Conservation (phyloP, 92 coral and sea anemone species). For the Desmophyllum pertusum region DNA sequence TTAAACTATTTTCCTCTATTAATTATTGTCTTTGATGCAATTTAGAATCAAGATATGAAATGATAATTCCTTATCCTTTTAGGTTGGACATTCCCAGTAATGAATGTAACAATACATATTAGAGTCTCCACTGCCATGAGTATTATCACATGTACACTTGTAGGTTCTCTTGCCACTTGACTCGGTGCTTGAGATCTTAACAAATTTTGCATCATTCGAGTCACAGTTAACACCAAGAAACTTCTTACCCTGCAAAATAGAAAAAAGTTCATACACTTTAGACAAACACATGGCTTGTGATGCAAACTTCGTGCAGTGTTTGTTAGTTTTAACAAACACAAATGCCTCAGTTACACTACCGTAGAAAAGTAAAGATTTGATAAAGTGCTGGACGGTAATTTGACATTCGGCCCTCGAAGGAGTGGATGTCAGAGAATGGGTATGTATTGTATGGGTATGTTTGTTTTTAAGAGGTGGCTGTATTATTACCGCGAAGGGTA, state of each 20-base stretch:
- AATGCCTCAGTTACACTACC: too few species aligned
- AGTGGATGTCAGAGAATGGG: too few species aligned
- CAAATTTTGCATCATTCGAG: slow-evolving; percentile 27
- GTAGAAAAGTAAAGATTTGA: too few species aligned
- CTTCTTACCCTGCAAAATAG: slow-evolving; percentile 2
- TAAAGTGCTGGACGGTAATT: too few species aligned
- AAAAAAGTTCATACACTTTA: not conserved
- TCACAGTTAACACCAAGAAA: slow-evolving; percentile 34
- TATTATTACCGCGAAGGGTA: too few species aligned
- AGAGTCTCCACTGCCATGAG: not conserved
- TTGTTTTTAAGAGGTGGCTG: too few species aligned
- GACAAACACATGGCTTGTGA: not conserved
- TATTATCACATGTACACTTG: not conserved
- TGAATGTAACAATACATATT: slow-evolving; percentile 3
- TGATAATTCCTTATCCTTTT: not conserved
- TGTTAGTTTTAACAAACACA: too few species aligned
- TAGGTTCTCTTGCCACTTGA: slow-evolving; percentile 13
- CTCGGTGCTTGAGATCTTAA: not conserved
- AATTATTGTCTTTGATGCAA: not conserved
- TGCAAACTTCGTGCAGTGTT: too few species aligned
- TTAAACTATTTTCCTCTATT: too few species aligned
- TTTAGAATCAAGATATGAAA: too few species aligned
- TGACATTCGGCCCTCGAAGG: too few species aligned
- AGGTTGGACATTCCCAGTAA: slow-evolving; percentile 19
- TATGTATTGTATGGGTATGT: too few species aligned